A percentile compares a stretch with the other conserved stretches of the same genome.
Evolutionary conservation across 1,140 invertebrate species (phyloP).

Genomic region (Penaeus japonicus): DNA sequence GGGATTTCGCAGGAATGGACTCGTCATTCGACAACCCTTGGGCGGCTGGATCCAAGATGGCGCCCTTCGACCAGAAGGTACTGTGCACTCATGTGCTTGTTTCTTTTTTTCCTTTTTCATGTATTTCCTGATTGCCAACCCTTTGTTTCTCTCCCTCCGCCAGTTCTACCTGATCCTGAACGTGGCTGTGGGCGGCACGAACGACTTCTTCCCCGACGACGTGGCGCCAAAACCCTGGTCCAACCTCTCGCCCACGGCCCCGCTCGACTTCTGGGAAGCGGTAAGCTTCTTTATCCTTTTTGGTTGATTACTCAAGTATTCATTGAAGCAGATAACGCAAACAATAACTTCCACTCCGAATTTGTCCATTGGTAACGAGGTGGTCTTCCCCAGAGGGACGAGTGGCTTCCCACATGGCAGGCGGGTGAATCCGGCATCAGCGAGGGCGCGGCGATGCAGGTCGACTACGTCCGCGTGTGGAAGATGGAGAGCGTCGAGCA

Average conservation of each 20-base stretch:
- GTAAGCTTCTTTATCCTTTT: too few relatives aligned
- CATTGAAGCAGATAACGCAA: too few relatives aligned
- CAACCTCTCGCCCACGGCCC: conserved; percentile 63
- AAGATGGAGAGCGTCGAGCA: too few relatives aligned
- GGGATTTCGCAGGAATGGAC: conserved; percentile 61
- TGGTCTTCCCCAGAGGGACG: conserved; percentile 69
- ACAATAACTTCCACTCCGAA: too few relatives aligned
- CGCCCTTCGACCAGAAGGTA: conserved; percentile 61
- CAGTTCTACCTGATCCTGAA: conserved; percentile 78
- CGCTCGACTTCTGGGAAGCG: conserved; percentile 63
- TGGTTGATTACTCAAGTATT: too few relatives aligned
- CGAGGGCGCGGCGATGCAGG: conserved; percentile 67
- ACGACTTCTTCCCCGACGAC: conserved; percentile 62
- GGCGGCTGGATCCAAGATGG: too few relatives aligned
- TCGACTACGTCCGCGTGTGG: conserved; percentile 71
- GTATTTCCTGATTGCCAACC: conserved; percentile 36
- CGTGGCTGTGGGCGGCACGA: conserved; percentile 76
- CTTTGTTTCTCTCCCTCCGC: conserved; percentile 75
- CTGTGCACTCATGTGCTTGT: conserved; percentile 47
- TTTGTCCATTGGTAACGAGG: conserved; percentile 32
- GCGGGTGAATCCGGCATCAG: neutral
- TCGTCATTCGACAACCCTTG: conserved; percentile 9
- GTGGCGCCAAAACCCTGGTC: conserved; percentile 78
- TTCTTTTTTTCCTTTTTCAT: too few relatives aligned
- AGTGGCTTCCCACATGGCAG: conserved; percentile 65